Percentiles rank a stretch among this genome's conserved stretches.
Evolutionary conservation across 1,140 invertebrate species (phyloP).

Genomic region (Charaxes varanes): DNA sequence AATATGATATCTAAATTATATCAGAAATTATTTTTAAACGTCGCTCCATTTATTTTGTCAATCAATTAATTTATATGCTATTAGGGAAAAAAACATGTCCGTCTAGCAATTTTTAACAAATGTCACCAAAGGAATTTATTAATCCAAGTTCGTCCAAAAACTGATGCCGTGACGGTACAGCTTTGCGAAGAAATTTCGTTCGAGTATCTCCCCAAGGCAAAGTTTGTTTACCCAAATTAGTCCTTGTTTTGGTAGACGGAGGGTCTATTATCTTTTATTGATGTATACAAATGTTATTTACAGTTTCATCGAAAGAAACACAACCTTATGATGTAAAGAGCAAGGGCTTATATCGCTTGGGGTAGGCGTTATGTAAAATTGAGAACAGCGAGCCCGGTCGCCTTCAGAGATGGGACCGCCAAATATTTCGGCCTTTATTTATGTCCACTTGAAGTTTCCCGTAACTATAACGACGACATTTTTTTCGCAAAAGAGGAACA

Average conservation of each 20-base stretch:
- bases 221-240: constrained; percentile 31
- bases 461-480: constrained; percentile 50
- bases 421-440: constrained; percentile 68
- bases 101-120: constrained; percentile 40
- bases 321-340: constrained; percentile 1
- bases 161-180: constrained; percentile 44
- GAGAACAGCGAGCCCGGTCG: constrained; percentile 38
- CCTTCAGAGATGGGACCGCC: constrained; percentile 54
- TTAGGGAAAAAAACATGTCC: constrained; percentile 27
- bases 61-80: too few relatives aligned
- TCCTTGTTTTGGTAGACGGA: constrained; percentile 26
- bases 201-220: constrained; percentile 26
- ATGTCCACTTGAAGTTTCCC: constrained; percentile 66
- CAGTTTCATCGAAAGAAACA: constrained; percentile 13
- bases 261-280: constrained; percentile 47
- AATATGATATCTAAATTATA: not conserved
- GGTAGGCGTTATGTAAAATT: constrained; percentile 40
- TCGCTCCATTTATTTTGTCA: too few relatives aligned
- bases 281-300: constrained; percentile 27
- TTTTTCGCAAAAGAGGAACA: constrained; percentile 43
- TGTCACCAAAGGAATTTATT: constrained; percentile 44
- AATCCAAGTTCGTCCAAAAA: constrained; percentile 53
- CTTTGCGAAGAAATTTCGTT: constrained; percentile 47
- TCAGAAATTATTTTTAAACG: constrained; percentile 21
- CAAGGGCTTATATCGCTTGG: constrained; percentile 25